Evolutionary conservation across 30 jellyfish, hydroid and myxozoan genomes (phyloP), one percentile per base, ranked within the genome.

Genomic region (Aurelia sp.): DNA sequence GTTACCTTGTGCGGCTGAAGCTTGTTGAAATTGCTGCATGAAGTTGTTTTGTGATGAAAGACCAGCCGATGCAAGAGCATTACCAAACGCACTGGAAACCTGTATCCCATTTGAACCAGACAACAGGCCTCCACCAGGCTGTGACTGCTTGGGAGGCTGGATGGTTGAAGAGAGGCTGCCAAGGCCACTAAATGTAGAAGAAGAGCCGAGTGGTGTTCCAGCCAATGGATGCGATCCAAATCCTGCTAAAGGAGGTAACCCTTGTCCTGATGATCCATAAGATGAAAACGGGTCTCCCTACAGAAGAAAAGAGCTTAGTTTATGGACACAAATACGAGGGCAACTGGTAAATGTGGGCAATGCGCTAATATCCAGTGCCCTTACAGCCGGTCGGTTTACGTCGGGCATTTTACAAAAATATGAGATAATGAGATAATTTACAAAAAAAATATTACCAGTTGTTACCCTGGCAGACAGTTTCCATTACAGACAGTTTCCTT

Each of bases 121-220:
- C 81, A 76, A 63, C 64, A 57, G 40, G 50, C 78, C 72, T 21
- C 35, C 53, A 24, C 93, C 85, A 48, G 63, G 52, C 44, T 63
- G 97, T 30, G 85, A 81, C n/a, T 69, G 88, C 47, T 81, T 89
- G 11, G 92, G 86, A 21, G 87, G 91, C 85, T 88, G 91, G 38
- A 76, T 79, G 4, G 98, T 61, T 8, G 97, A 91, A 35, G 98
- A 60, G 48, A 91, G 88, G 63, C 93, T 71, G 48, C 96, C 96
- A 11, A 91, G 90, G 52, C 98, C 91, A 52, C 96, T 76, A 35
- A 85, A 86, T 4, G 98, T 64, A 10, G 96, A 86, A 2, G 90
- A 79, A 13, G 92, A 50, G 0, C 97, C 94, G 51, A 91, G 90
- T 11, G 96, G 90, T 9, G 96, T 74, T 3, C 97, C 96, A 24